phyloP scores from a whole-genome alignment of 2,888 invertebrate species.

The Synanthedon andrenaeformis region DNA sequence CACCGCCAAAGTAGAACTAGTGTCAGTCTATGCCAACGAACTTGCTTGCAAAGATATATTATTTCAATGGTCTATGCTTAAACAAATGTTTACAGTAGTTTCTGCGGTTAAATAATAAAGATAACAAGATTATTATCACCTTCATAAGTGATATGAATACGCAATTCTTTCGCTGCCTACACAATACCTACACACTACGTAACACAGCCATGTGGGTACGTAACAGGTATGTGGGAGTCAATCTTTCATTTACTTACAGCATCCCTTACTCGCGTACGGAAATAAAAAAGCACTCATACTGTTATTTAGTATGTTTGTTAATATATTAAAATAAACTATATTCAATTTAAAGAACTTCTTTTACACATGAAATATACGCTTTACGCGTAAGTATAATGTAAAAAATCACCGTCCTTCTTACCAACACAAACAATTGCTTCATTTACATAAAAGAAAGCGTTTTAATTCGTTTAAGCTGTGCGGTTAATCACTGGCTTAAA shows the following conservation, averaged over 20 bases:
- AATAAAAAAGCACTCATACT: too few relatives aligned
- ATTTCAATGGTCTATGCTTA: too few relatives aligned
- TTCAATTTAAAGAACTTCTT: not conserved
- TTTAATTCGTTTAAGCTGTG: constrained; percentile 52
- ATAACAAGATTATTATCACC: constrained; percentile 5
- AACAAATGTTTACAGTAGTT: not conserved
- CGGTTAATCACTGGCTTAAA: constrained; percentile 53
- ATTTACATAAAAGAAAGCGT: constrained; percentile 63
- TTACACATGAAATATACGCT: not conserved
- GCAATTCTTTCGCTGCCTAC: not conserved
- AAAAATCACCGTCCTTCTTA: not conserved
- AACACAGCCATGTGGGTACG: not conserved
- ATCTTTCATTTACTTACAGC: too few relatives aligned
- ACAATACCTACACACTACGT: not conserved
- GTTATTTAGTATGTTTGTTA: too few relatives aligned
- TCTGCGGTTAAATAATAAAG: not conserved
- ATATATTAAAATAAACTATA: not conserved
- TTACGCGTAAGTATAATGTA: not conserved
- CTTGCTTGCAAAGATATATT: too few relatives aligned
- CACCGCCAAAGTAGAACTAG: too few relatives aligned
- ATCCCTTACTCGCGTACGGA: too few relatives aligned
- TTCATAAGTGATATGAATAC: constrained; percentile 2
- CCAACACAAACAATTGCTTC: constrained; percentile 41
- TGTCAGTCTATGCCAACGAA: too few relatives aligned
- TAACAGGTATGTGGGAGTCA: not conserved